Base-by-base conservation (phyloP, 2,888 invertebrate species). In the Eupithecia vulgata region DNA sequence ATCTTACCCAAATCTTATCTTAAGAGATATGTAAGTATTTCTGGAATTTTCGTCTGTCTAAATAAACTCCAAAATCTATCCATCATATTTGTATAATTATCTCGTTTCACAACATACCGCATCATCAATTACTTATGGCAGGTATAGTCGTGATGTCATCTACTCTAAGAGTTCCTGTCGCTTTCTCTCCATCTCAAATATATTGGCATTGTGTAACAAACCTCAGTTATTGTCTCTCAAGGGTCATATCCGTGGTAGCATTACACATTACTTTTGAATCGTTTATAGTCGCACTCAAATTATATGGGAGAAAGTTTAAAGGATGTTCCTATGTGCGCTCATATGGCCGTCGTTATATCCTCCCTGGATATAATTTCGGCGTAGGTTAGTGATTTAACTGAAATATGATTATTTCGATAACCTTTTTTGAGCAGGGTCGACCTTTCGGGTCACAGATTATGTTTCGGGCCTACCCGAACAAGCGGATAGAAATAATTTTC, bases 61-160 rank as follows among this genome's bases (percentile, higher is more conserved):
- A 25, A 25, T 57, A 57, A 61, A 21, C 34, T 61, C 34, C 7
- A 35, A 64, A 35, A 34, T n/a, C 37, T 15, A 72, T 73, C 73
- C 37, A 70, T 73, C 68, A 73, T 68, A 21, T 12, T 61, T 68
- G 59, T 52, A 34, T 75, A 68, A 73, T 72, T 68, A 68, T 70
- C 65, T 68, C 67, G 68, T 78, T 76, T 76, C 71, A 76, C 72
- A 78, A 78, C 71, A 73, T 72, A 71, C 77, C 75, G 77, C 79
- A 73, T 75, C 77, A 78, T 80, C 78, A 78, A 80, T 80, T 78
- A 81, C 79, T 71, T 73, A 68, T 72, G 72, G 76, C 76, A 73
- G 79, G 74, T 78, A 77, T 78, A 74, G 77, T 78, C 74, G 70
- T 87, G 88, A 87, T 85, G 86, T 89, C 91, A 88, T 79, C 79